Conservation (phyloP, 1,140 invertebrate genomes). For the Liolophura sinensis region DNA sequence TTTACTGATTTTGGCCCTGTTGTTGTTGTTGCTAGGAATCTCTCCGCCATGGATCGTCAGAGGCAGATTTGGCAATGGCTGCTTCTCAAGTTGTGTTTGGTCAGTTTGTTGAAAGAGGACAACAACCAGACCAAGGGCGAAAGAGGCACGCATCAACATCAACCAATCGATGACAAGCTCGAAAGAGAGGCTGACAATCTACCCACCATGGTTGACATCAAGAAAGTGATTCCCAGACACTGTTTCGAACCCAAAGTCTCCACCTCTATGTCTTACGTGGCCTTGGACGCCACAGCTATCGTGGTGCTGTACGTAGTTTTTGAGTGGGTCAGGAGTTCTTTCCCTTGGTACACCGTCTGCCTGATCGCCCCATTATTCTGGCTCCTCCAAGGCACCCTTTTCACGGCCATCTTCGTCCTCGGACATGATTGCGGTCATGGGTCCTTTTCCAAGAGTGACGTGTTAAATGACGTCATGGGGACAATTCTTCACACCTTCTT, state of each 20-base stretch:
- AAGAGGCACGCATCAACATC: no score
- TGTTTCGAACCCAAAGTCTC: conserved; percentile 39
- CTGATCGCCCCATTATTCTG: conserved; percentile 34
- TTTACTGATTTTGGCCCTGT: no score
- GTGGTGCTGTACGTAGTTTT: conserved; percentile 33
- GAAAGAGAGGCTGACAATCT: conserved; percentile 1
- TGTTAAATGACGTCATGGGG: conserved; percentile 24
- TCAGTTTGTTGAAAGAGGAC: no score
- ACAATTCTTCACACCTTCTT: conserved; percentile 16
- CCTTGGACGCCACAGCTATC: conserved; percentile 34
- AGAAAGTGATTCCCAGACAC: conserved; percentile 30
- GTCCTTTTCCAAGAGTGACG: conserved; percentile 44
- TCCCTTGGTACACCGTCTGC: conserved; percentile 5
- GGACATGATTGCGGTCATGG: conserved; percentile 57
- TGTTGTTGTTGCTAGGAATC: no score
- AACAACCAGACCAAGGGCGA: no score
- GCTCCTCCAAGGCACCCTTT: conserved; percentile 47
- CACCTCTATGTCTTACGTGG: conserved; percentile 42
- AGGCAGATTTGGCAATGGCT: no score
- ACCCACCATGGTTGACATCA: conserved; percentile 22
- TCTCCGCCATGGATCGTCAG: no score
- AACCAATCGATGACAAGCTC: no score
- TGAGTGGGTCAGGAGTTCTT: conserved; percentile 22
- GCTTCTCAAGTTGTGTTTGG: no score
- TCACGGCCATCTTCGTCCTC: conserved; percentile 46